Base-by-base conservation (phyloP, 2,113 vertebrate species). In the Callaeas wilsoni region DNA sequence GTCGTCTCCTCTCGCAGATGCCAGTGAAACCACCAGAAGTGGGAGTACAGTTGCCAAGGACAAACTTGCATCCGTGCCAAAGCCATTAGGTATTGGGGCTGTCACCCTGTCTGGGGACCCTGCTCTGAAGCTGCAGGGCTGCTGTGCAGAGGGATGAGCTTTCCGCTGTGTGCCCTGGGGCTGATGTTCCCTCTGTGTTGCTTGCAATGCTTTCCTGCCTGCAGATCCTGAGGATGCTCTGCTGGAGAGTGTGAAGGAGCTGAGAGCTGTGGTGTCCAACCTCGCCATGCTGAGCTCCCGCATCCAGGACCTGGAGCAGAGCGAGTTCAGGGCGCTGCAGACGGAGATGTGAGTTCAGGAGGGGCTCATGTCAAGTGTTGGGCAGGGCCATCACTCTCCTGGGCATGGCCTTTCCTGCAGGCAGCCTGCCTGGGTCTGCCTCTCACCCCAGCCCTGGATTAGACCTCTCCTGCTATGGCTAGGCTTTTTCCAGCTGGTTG, bases 291-390 rank as follows among this genome's bases (percentile, higher is more conserved):
- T 98, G 57, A 97, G 93, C 73, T 85, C 35, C 26, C 94, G 90
- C 75, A 64, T 97, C 33, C 96, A 98, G n/a, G 96, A 97, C 1
- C 91, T 94, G 75, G 97, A 97, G 53, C 96, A 97, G 77, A 96
- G 96, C 65, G 79, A 98, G 44, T 70, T 97, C 33, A 88, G 73
- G 82, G 89, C 74, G 2, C 89, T 98, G 68, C 96, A 97, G 87
- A 92, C 0, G 0, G 88, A 98, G 85, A 97, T 98, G 98, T 98
- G 93, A 98, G 98, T 89, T 52, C 19, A 16, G 13, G 0, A 0
- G 3, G 35, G 73, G 37, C 42, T 78, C 5, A 0, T 0, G 8
- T 22, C 1, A 2, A 37, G 47, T 23, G 26, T 1, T 4, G 6
- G 46, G n/a, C 30, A 32, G 1, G 2, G 16, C 8, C 17, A 68